Conservation (phyloP, 2,113 vertebrate genomes). For the Bufo bufo region DNA sequence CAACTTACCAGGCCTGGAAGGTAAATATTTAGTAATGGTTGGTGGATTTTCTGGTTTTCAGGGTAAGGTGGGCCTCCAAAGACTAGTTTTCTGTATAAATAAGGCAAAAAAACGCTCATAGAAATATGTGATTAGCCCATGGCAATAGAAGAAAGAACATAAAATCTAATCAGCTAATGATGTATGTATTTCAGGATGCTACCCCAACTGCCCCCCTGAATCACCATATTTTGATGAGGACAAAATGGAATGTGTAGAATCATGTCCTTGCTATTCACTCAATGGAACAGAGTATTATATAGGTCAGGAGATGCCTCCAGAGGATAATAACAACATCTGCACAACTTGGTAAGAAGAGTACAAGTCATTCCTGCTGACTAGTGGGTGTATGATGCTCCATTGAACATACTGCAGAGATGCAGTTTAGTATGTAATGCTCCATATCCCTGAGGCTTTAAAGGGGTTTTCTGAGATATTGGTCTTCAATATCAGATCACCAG, state of each 20-base stretch:
- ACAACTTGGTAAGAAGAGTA: conserved; percentile 78
- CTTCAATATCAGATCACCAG: no score
- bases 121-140: neutral
- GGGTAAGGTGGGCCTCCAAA: no score
- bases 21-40: conserved; percentile 58
- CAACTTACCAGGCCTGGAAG: conserved; percentile 71
- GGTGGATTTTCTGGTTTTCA: neutral
- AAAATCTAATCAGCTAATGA: neutral
- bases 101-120: no score
- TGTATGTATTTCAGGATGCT: conserved; percentile 78
- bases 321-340: conserved; percentile 78
- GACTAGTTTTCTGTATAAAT: no score
- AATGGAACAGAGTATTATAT: conserved; percentile 60
- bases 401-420: no score
- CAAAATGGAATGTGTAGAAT: conserved; percentile 80
- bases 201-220: conserved; percentile 81
- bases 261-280: conserved; percentile 72
- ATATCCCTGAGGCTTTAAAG: no score
- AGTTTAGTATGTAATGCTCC: no score
- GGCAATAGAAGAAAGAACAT: neutral
- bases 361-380: no score
- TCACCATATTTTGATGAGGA: conserved; percentile 85
- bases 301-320: conserved; percentile 67
- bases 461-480: no score
- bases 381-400: no score